Evolutionary conservation across 2,888 invertebrate species (phyloP).

Genomic region (Cephus runcator): DNA sequence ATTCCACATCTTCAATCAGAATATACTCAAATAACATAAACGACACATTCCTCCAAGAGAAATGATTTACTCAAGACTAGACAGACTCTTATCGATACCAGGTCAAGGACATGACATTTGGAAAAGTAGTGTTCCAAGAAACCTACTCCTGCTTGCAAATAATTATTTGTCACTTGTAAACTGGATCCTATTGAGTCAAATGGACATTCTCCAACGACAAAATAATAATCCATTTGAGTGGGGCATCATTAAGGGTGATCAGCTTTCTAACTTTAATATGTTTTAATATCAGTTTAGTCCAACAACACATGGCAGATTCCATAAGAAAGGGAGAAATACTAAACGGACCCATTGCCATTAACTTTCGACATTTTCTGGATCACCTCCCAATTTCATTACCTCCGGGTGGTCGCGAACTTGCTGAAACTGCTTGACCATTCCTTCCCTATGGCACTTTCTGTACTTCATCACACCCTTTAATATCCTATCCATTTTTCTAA

Average conservation of each 20-base stretch:
- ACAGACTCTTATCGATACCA: neutral
- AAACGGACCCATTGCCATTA: neutral
- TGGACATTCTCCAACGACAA: neutral
- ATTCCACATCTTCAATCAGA: neutral
- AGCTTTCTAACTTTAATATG: neutral
- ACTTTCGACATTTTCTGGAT: neutral
- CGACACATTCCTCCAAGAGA: neutral
- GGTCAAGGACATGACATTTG: neutral
- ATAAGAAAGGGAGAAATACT: neutral
- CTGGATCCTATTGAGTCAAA: neutral
- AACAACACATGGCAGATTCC: constrained; percentile 7
- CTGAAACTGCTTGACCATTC: constrained; percentile 93
- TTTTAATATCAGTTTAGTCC: neutral
- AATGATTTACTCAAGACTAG: neutral
- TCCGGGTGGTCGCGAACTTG: constrained; percentile 88
- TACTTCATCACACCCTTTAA: constrained; percentile 91
- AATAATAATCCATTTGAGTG: neutral
- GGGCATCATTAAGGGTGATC: neutral
- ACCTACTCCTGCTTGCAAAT: neutral
- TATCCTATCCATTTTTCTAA: constrained; percentile 81
- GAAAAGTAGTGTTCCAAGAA: neutral
- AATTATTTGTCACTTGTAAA: neutral
- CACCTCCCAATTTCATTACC: constrained; percentile 65
- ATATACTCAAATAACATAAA: neutral
- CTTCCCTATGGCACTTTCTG: constrained; percentile 80